phyloP scores from a whole-genome alignment of 92 coral and sea anemone genomes.

The Chrysogorgia sp. region DNA sequence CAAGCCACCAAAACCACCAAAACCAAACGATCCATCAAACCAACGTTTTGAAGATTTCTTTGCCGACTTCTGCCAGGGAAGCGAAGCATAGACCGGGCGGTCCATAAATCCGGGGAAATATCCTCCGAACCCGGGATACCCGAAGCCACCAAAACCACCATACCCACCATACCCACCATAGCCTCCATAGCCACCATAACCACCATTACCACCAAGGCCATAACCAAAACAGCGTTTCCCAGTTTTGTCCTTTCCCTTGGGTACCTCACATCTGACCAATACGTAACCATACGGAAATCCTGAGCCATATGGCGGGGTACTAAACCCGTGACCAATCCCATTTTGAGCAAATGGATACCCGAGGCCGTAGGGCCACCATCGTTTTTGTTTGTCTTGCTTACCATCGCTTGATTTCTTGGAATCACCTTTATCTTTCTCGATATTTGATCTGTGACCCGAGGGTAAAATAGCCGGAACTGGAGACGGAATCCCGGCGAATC shows the following conservation, averaged over 20 bases:
- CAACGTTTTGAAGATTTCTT: slow-evolving; percentile 35
- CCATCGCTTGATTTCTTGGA: neutral
- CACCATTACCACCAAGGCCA: no score
- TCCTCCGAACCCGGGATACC: slow-evolving; percentile 13
- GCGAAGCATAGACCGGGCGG: slow-evolving; percentile 22
- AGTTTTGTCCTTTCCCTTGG: slow-evolving; percentile 24
- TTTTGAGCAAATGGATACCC: slow-evolving; percentile 9
- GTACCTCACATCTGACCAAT: slow-evolving; percentile 22
- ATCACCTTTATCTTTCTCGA: neutral
- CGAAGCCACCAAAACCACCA: slow-evolving; percentile 3
- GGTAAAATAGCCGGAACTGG: slow-evolving; percentile 34
- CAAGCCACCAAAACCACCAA: slow-evolving; percentile 6
- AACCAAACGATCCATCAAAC: neutral
- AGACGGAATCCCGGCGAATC: slow-evolving; percentile 18
- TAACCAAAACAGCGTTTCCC: slow-evolving; percentile 38
- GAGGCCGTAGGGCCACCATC: slow-evolving; percentile 43
- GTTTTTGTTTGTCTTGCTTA: neutral
- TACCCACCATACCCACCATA: slow-evolving; percentile 1
- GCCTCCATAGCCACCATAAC: slow-evolving; percentile 4
- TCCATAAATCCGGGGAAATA: slow-evolving; percentile 40
- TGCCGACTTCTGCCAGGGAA: slow-evolving; percentile 41
- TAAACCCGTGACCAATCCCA: slow-evolving; percentile 22
- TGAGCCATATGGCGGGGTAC: slow-evolving; percentile 14
- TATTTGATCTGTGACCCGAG: slow-evolving; percentile 35
- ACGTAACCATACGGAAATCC: slow-evolving; percentile 8